These are phyloP conservation scores for Parus major DNA, from an alignment of 2,113 vertebrate species.

Conservation along the genomic window DNA sequence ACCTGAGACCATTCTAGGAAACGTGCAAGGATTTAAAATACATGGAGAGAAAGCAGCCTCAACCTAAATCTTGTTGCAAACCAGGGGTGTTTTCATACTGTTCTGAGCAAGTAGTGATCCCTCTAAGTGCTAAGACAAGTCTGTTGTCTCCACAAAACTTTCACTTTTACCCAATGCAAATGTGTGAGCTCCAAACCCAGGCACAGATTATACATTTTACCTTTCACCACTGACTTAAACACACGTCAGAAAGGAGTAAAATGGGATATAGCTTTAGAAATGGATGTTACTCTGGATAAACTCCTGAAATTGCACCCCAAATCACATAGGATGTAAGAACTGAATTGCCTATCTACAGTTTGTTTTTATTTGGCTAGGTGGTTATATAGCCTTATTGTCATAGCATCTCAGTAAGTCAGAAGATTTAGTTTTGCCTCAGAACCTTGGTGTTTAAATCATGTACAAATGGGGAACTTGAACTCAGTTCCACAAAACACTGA, in stretches of 20 bases:
- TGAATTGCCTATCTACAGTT: not conserved
- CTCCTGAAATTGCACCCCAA: not conserved
- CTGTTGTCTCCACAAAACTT: not conserved
- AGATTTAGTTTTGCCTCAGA: not conserved
- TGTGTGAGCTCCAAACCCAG: not conserved
- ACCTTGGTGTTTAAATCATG: not conserved
- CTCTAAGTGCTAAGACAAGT: not conserved
- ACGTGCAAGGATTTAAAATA: not conserved
- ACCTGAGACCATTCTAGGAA: not conserved
- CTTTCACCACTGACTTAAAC: not conserved
- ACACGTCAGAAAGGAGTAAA: not conserved
- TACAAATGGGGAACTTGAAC: not conserved
- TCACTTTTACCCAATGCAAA: not conserved
- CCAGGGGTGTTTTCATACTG: not conserved
- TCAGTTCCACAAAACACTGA: not conserved
- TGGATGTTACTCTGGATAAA: not conserved
- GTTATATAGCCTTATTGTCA: not conserved
- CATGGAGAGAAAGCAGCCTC: not conserved
- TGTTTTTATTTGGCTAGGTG: not conserved
- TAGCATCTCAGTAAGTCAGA: not conserved
- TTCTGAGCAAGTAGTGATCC: not conserved
- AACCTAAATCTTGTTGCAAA: not conserved
- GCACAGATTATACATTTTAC: not conserved
- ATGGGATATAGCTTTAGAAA: not conserved
- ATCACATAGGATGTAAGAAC: not conserved